Evolutionary conservation across 1,140 invertebrate genomes (phyloP), one percentile per base, ranked within the genome.

Genomic region (Aphis craccivora): DNA sequence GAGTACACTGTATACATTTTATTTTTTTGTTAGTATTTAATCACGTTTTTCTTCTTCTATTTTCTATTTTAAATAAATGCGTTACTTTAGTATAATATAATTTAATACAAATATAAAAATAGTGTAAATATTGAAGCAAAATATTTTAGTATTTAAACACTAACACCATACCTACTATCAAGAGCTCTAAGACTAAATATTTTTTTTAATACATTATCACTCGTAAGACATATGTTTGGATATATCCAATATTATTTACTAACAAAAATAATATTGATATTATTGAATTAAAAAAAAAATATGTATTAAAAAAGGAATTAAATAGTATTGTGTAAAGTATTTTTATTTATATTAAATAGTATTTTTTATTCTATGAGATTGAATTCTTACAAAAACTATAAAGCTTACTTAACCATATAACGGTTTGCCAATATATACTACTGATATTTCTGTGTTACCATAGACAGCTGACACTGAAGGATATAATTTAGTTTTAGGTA

Each of bases 401-500:
- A 51, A 43, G 14, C 53, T 45, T 30, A 51, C 43, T 97, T 97
- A 99, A 95, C 99, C 99, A 97, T 99, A 98, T 94, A 99, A 95
- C 37, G 99, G 99, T 88, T 97, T 97, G 94, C 99, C 99, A 94
- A 99, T 96, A 95, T 99, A 99, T n/a, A 99, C 98, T 99, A 99
- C 99, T 45, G 99, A 99, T n/a, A 99, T 98, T 97, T 99, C 99
- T 53, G 99, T 99, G 95, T 99, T 99, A 94, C 99, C 99, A 96
- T 99, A 99, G 55, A 99, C 99, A 91, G 99, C 99, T 93, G 99
- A 99, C 94, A 99, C 98, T 94, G 99, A 98, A 93, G 99, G 99
- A 95, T 98, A 99, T 90, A 99, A 96, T 95, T 98, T 98, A 89
- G 90, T 92, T 95, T 98, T 97, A 94, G 98, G 99, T 95, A 99